Conservation (phyloP, 2,797 vertebrate genomes). For the Hippoglossus hippoglossus region DNA sequence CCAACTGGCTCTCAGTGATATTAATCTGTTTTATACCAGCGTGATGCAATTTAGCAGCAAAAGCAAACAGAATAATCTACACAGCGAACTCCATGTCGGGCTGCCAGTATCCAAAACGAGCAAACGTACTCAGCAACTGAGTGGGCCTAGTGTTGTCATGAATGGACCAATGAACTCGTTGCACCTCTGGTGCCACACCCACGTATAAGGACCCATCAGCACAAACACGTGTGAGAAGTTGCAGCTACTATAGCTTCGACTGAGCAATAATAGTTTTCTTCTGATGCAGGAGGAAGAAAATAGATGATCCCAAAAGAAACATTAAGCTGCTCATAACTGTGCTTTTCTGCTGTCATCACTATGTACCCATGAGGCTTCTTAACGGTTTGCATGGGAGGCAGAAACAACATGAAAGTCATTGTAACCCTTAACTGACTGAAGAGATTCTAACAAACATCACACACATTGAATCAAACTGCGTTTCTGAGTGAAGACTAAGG, state of each 20-base stretch:
- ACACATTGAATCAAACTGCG: constrained; percentile 12
- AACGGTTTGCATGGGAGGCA: constrained; percentile 28
- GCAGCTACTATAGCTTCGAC: constrained; percentile 4
- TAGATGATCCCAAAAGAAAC: constrained; percentile 30
- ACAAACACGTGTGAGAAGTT: constrained; percentile 20
- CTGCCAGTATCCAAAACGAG: constrained; percentile 14
- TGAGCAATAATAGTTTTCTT: constrained; percentile 13
- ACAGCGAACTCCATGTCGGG: constrained; percentile 20
- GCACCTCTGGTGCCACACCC: constrained; percentile 28
- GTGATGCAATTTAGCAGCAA: constrained; percentile 36
- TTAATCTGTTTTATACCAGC: constrained; percentile 21
- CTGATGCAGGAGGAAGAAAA: constrained; percentile 8
- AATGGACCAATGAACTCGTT: constrained; percentile 26
- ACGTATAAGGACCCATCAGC: constrained; percentile 20
- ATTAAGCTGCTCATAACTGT: constrained; percentile 27
- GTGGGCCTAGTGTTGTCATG: constrained; percentile 5
- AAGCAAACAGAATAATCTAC: constrained; percentile 44
- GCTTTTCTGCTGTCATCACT: constrained; percentile 20
- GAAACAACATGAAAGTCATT: constrained; percentile 26
- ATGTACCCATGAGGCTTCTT: constrained; percentile 10
- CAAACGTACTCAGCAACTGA: constrained; percentile 25
- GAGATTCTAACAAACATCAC: constrained; percentile 12
- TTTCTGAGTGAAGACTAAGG: constrained; percentile 2
- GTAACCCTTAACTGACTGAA: constrained; percentile 6
- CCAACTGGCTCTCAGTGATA: constrained; percentile 16